phyloP scores from a whole-genome alignment of 2,888 invertebrate species.

The Ophonus ardosiacus region DNA sequence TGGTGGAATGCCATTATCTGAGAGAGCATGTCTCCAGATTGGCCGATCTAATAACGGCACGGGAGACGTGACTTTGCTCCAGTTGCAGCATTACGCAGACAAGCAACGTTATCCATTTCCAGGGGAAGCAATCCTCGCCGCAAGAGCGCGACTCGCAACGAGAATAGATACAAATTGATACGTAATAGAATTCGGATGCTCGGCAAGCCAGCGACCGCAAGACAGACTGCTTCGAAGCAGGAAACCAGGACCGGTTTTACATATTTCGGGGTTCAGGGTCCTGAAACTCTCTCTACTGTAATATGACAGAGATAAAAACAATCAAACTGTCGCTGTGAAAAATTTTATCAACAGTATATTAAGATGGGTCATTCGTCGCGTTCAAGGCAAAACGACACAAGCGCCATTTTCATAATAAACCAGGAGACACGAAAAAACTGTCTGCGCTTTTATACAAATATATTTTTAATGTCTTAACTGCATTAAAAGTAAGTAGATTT shows the following conservation, averaged over 20 bases:
- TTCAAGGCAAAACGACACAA: too few relatives aligned
- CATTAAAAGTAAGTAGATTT: too few relatives aligned
- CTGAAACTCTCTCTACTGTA: too few relatives aligned
- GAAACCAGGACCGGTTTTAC: background rate
- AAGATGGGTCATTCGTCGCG: too few relatives aligned
- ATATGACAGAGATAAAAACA: too few relatives aligned
- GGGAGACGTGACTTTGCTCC: slow-evolving; percentile 25
- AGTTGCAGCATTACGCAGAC: slow-evolving; percentile 31
- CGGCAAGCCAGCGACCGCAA: slow-evolving; percentile 2
- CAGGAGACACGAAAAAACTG: too few relatives aligned
- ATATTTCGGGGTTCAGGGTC: background rate
- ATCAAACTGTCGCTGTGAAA: too few relatives aligned
- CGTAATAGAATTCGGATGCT: slow-evolving; percentile 56
- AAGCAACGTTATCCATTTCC: slow-evolving; percentile 44
- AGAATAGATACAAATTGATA: slow-evolving; percentile 61
- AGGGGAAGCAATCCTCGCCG: slow-evolving; percentile 31
- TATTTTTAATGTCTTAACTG: too few relatives aligned
- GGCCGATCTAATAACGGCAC: slow-evolving; percentile 30
- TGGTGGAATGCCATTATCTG: slow-evolving; percentile 5
- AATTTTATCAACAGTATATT: too few relatives aligned
- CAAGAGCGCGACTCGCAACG: slow-evolving; percentile 21
- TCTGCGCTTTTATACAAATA: too few relatives aligned
- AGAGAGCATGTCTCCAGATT: slow-evolving; percentile 20
- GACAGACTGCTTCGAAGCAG: background rate
- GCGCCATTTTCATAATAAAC: too few relatives aligned